phyloP scores from a whole-genome alignment of 2,113 vertebrate species.

The Climacteris rufus region DNA sequence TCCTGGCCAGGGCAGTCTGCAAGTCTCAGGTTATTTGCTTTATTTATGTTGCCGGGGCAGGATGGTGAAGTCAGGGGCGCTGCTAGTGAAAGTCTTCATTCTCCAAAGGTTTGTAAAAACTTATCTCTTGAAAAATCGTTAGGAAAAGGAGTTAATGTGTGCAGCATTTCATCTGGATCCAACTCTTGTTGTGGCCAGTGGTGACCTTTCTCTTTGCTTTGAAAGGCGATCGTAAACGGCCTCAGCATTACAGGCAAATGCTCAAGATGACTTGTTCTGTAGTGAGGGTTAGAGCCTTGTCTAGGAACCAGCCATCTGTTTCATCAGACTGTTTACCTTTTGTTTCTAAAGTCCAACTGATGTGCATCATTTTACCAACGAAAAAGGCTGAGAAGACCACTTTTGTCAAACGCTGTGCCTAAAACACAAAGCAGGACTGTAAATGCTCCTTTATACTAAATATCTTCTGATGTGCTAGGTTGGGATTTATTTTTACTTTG shows the following conservation, averaged over 20 bases:
- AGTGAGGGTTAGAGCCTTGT: background rate
- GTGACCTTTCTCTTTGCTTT: background rate
- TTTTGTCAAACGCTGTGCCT: background rate
- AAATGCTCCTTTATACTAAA: background rate
- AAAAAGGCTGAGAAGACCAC: background rate
- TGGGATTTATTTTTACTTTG: background rate
- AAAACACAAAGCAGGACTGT: background rate
- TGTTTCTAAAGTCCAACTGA: background rate
- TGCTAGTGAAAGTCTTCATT: background rate
- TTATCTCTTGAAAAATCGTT: background rate
- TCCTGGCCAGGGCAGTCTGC: background rate
- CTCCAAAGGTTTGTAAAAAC: background rate
- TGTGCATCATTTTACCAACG: background rate
- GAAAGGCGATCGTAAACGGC: background rate
- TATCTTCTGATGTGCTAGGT: background rate
- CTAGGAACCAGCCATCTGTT: background rate
- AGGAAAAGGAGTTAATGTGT: background rate
- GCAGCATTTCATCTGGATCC: background rate
- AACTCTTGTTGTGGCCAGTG: rapidly evolving
- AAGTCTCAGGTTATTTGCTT: background rate
- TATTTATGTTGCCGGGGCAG: background rate
- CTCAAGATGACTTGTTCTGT: background rate
- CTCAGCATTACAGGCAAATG: background rate
- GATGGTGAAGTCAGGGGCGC: background rate
- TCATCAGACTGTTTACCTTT: background rate